A percentile compares a stretch with the other conserved stretches of the same genome.
phyloP scores from a whole-genome alignment of 2,888 invertebrate genomes.

The Epinotia ramella region DNA sequence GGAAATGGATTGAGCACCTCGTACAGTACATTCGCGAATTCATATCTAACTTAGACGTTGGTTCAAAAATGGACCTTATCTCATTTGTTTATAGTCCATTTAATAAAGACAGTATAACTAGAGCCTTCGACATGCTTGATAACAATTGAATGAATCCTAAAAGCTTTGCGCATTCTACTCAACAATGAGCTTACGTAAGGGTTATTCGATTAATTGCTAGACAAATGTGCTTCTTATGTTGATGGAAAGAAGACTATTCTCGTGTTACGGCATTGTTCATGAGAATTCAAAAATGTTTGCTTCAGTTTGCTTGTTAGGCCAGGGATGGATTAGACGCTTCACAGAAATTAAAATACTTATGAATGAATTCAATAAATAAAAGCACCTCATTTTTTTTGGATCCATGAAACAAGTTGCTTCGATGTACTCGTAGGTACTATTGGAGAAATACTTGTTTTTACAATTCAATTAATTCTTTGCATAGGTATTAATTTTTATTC shows the following conservation, averaged over 20 bases:
- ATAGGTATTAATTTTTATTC: too few species aligned
- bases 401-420: too few species aligned
- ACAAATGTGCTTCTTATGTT: conserved; percentile 40
- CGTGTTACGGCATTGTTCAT: background rate
- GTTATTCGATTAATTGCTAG: conserved; percentile 46
- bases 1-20: conserved; percentile 22
- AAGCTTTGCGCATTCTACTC: conserved; percentile 48
- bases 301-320: conserved; percentile 16
- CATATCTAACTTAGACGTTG: background rate
- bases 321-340: conserved; percentile 6
- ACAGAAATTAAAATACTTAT: background rate
- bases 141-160: conserved; percentile 43
- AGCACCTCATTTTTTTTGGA: too few species aligned
- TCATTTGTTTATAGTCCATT: background rate
- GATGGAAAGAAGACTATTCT: conserved; percentile 39
- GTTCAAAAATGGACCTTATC: background rate
- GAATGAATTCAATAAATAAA: background rate
- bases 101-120: background rate
- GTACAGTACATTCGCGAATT: background rate
- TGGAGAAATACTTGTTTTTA: too few species aligned
- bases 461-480: too few species aligned
- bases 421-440: too few species aligned
- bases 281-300: conserved; percentile 27
- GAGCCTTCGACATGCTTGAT: conserved; percentile 33
- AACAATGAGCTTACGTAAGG: conserved; percentile 54